Base-by-base conservation (phyloP, 1,140 invertebrate genomes). In the Globodera rostochiensis region DNA sequence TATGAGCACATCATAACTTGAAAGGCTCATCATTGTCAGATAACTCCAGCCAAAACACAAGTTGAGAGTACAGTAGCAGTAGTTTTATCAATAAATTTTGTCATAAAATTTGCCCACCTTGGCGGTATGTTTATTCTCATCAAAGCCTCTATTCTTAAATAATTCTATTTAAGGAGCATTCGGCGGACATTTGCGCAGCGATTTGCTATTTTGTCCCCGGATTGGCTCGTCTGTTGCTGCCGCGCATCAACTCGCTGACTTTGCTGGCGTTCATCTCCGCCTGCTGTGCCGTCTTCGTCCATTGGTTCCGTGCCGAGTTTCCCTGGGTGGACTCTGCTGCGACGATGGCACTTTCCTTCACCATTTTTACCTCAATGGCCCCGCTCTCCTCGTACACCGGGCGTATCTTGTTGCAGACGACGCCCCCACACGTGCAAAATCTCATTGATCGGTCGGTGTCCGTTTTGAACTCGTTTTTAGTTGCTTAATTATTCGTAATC, bases 321-420 rank as follows among this genome's bases (percentile, higher is more conserved):
- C 84, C 82, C 19, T 88, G 87, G 88, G 76, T 84, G 36, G 87
- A 89, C 79, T 79, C 85, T 7, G 75, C 87, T 13, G 84, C 83
- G 36, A 81, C 87, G 74, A 73, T 90, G 4, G 49, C 85, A n/a
- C 84, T 90, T 7, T 88, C 88, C 11, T 77, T 89, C 19, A 83
- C 82, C 19, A 83, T 87, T 4, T 89, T 89, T 57, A 74, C 84
- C 19, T 89, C 89, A n/a, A 88, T 90, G 87, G 81, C 80, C 70
- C 88, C 88, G 3, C 74, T 89, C 7, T 86, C 88, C 1, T 80
- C 83, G 7, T 89, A 90, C 69, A 90, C 88, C 19, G 88, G 88
- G 53, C 81, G 81, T 73, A 90, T 89, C 73, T 75, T 89, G 8
- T 83, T 89, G 7, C 88, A 89, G 80, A 89, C 88, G 7, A 84